These are phyloP conservation scores for Pyrocephalus nanus DNA, from an alignment of 2,797 vertebrate genomes.

Conservation along the genomic window DNA sequence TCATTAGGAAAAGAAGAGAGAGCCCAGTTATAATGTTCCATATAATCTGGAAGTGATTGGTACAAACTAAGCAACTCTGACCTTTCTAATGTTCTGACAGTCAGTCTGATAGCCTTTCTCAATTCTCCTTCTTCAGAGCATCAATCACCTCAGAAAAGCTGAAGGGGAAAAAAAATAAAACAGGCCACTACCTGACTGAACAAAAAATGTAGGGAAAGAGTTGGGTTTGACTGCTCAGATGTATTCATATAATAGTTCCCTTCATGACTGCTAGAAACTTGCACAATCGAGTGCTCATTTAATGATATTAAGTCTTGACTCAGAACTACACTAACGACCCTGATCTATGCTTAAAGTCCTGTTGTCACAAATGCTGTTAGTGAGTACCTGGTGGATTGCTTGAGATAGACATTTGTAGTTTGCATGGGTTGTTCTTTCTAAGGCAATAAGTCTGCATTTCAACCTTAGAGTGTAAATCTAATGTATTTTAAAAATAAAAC, in stretches of 20 bases:
- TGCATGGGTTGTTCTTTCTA: neutral
- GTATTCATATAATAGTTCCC: neutral
- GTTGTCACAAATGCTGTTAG: neutral
- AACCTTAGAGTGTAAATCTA: neutral
- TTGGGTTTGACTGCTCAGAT: neutral
- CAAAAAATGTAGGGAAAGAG: neutral
- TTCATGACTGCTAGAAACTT: neutral
- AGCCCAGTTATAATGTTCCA: neutral
- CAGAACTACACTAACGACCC: neutral
- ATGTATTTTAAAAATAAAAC: neutral
- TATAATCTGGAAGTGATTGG: neutral
- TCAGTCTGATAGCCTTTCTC: conserved; percentile 12
- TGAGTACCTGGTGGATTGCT: neutral
- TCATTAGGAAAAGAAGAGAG: neutral
- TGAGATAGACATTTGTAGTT: neutral
- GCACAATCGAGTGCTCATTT: neutral
- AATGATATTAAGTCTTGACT: neutral
- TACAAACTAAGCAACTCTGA: conserved; percentile 3
- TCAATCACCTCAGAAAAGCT: neutral
- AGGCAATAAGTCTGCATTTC: neutral
- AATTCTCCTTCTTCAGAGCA: neutral
- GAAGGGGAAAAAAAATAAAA: neutral
- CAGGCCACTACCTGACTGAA: neutral
- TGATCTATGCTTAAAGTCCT: neutral
- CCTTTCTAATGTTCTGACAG: conserved; percentile 23